These are phyloP conservation scores for Listronotus bonariensis DNA, from an alignment of 1,140 invertebrate genomes.

Conservation along the genomic window DNA sequence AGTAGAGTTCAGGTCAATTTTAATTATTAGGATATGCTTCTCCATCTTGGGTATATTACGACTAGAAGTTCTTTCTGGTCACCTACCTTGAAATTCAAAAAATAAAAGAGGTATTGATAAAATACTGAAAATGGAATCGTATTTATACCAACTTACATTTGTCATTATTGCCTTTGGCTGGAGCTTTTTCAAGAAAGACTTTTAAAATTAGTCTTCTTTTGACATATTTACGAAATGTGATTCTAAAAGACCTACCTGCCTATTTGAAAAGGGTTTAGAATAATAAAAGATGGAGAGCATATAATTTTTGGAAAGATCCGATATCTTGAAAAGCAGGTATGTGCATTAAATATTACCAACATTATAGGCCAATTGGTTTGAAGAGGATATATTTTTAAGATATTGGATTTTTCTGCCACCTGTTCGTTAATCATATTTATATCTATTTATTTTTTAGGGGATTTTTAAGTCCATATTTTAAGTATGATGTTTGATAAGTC, in stretches of 20 bases:
- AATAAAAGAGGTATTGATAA: too few species aligned
- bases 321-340: slow-evolving; percentile 14
- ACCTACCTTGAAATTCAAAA: too few species aligned
- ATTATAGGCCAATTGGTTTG: not conserved
- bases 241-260: not conserved
- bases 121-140: too few species aligned
- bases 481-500: slow-evolving; percentile 57
- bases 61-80: too few species aligned
- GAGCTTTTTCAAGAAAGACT: too few species aligned
- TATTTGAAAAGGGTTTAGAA: not conserved
- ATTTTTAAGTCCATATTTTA: slow-evolving; percentile 51
- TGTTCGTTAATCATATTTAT: slow-evolving; percentile 46
- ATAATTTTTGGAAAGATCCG: slow-evolving; percentile 12
- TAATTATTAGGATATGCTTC: not conserved
- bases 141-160: too few species aligned
- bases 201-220: too few species aligned
- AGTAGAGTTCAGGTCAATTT: slow-evolving; percentile 58
- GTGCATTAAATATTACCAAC: not conserved
- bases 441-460: slow-evolving; percentile 48
- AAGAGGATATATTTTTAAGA: slow-evolving; percentile 16
- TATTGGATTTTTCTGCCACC: slow-evolving; percentile 26
- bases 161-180: too few species aligned
- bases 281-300: slow-evolving; percentile 4
- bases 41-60: too few species aligned
- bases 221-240: too few species aligned